Evolutionary conservation across 2,113 vertebrate genomes (phyloP), one percentile per base, ranked within the genome.

Genomic region (Bungarus multicinctus): DNA sequence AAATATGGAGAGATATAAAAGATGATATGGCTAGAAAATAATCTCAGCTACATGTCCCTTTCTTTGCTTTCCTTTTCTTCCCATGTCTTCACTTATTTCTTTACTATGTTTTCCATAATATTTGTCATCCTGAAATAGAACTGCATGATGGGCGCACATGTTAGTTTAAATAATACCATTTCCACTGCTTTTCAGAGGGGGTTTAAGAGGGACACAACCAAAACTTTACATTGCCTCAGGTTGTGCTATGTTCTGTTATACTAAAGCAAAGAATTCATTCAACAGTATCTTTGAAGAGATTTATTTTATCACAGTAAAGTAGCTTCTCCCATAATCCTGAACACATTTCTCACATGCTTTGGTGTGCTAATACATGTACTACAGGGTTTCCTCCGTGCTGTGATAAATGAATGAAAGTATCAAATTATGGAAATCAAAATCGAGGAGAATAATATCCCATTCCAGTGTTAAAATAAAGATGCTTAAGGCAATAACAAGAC

Each of bases 391-490:
- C 55, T 34, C 34, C 50, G 9, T 60, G 47, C 57, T 74, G 50
- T 86, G 88, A 87, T 87, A 87, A 34, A 55, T 27, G 90, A 89
- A 47, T 74, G 86, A 47, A 87, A 53, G 45, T 89, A 90, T 92
- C 81, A 94, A 90, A 54, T 81, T 90, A 58, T 50, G 54, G 30
- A 90, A 92, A 94, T 90, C 45, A 74, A 87, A 92, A 25, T 45
- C 47, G 34, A 87, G 45, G 45, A 60, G n/a, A 85, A 39, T 60
- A 89, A 30, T 58, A 90, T 23, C 55, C 87, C 69, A 25, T 87
- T 69, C 69, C 39, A 64, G 45, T 74, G 88, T 50, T 92, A 85
- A 94, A 94, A 94, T 57, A 94, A 55, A 89, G 74, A 92, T 74
- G 81, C 88, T 89, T 94, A 88, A 12, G 91, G 34, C 58, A 90